phyloP scores from a whole-genome alignment of 1,140 invertebrate genomes.

The Camponotus pennsylvanicus region DNA sequence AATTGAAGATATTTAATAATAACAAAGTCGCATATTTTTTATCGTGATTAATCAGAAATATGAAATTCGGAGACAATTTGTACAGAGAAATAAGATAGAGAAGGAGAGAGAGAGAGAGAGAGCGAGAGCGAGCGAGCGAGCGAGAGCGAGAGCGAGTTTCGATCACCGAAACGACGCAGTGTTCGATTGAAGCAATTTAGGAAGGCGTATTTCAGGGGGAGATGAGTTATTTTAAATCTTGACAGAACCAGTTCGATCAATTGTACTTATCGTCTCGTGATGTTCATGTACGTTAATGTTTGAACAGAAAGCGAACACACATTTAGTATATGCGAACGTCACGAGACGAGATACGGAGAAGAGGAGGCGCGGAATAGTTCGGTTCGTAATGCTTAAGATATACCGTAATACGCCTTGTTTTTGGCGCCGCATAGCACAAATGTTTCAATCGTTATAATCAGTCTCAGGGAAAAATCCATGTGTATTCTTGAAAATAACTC shows the following conservation, averaged over 20 bases:
- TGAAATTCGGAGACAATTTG: background rate
- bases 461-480: conserved; percentile 84
- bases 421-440: conserved; percentile 62
- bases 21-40: background rate
- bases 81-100: background rate
- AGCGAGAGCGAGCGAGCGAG: too few relatives aligned
- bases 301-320: background rate
- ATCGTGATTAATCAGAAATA: background rate
- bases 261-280: conserved; percentile 40
- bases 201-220: conserved; percentile 16
- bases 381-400: conserved; percentile 27
- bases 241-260: conserved; percentile 32
- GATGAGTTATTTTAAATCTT: conserved; percentile 29
- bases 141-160: background rate
- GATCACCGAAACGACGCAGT: background rate
- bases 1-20: conserved; percentile 29
- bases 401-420: conserved; percentile 61
- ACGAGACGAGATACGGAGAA: background rate
- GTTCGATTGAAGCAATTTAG: conserved; percentile 45
- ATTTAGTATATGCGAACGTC: background rate
- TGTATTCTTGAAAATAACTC: conserved; percentile 76
- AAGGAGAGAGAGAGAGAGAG: too few relatives aligned
- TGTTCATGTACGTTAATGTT: conserved; percentile 19
- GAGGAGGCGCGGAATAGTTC: background rate
- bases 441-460: conserved; percentile 82